Conservation (phyloP, 2,888 invertebrate species). For the Melanostoma mellinum region DNA sequence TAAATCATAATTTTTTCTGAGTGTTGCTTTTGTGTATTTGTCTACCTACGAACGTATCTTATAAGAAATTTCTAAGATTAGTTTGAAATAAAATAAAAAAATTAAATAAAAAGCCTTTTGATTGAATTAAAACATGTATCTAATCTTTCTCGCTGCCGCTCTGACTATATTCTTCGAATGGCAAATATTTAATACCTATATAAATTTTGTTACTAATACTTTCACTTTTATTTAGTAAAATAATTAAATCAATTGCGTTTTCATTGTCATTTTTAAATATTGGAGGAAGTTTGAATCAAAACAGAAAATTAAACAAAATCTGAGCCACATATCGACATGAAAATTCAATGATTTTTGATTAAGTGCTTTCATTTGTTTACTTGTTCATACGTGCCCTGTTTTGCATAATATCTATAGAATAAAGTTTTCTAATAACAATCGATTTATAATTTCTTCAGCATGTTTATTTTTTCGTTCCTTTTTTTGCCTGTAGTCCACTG, state of each 20-base stretch:
- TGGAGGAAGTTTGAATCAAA: slow-evolving; percentile 3
- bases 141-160: slow-evolving; percentile 62
- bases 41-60: slow-evolving; percentile 47
- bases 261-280: slow-evolving; percentile 25
- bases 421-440: slow-evolving; percentile 21
- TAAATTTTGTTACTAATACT: slow-evolving; percentile 49
- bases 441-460: slow-evolving; percentile 29
- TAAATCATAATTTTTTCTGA: slow-evolving; percentile 34
- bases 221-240: slow-evolving; percentile 50
- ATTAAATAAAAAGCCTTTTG: neutral
- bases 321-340: slow-evolving; percentile 27
- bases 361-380: slow-evolving; percentile 75
- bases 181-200: slow-evolving; percentile 35
- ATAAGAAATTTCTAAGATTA: slow-evolving; percentile 48
- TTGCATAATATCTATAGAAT: slow-evolving; percentile 62
- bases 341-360: slow-evolving; percentile 48
- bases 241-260: slow-evolving; percentile 34
- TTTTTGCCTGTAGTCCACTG: slow-evolving; percentile 28
- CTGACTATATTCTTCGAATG: slow-evolving; percentile 56
- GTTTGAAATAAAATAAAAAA: slow-evolving; percentile 7
- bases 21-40: slow-evolving; percentile 72
- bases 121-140: neutral
- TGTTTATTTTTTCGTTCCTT: slow-evolving; percentile 5
- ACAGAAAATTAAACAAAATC: slow-evolving; percentile 8
- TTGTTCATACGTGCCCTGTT: slow-evolving; percentile 75